These are phyloP conservation scores for Epinotia ramella DNA, from an alignment of 2,888 invertebrate species.

Conservation along the genomic window DNA sequence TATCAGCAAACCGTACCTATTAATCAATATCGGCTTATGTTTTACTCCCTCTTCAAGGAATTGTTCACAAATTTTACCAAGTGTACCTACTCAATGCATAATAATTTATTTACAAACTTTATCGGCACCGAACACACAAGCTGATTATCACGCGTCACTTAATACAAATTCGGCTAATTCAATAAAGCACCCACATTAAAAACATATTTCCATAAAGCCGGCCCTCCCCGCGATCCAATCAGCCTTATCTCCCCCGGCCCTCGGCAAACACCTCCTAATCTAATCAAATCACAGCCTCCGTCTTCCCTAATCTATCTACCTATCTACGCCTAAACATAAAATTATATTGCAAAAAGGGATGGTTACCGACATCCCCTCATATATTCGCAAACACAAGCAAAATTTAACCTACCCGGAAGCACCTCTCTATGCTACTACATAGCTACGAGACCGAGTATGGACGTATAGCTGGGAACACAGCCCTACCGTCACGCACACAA, in stretches of 20 bases:
- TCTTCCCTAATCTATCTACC: constrained; percentile 84
- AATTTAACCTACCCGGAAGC: constrained; percentile 82
- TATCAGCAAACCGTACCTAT: background rate
- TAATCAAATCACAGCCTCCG: constrained; percentile 85
- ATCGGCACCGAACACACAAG: constrained; percentile 68
- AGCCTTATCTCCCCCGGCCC: constrained; percentile 81
- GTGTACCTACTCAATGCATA: constrained; percentile 10
- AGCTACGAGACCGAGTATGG: constrained; percentile 61
- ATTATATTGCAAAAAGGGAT: constrained; percentile 85
- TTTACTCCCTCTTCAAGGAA: constrained; percentile 13
- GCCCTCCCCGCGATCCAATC: constrained; percentile 79
- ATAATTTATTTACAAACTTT: constrained; percentile 49
- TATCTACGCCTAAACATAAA: constrained; percentile 83
- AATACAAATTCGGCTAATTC: constrained; percentile 78
- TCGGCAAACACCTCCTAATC: constrained; percentile 84
- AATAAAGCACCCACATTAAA: constrained; percentile 84
- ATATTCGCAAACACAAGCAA: constrained; percentile 84
- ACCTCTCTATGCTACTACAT: constrained; percentile 69
- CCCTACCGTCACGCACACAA: constrained; percentile 65
- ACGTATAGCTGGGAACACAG: constrained; percentile 75
- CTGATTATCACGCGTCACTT: constrained; percentile 74
- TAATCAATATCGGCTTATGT: constrained; percentile 7
- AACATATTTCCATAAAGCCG: constrained; percentile 82
- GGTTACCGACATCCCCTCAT: constrained; percentile 80
- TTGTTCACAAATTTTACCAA: background rate